phyloP scores from a whole-genome alignment of 53 echinoderm and acorn worm species.

The Glandiceps talaboti region DNA sequence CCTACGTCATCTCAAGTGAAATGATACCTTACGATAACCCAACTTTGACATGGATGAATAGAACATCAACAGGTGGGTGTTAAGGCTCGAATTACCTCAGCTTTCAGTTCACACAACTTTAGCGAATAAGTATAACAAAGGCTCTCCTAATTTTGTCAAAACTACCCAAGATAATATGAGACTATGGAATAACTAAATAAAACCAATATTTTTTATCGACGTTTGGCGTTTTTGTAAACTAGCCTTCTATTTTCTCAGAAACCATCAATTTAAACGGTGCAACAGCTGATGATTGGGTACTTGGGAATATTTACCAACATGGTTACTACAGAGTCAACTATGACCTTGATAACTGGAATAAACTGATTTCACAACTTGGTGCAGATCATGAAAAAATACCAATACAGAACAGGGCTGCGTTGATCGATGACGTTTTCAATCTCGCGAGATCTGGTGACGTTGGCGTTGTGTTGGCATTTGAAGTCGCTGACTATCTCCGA shows the following conservation, averaged over 20 bases:
- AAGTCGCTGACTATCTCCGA: neutral
- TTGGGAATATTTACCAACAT: neutral
- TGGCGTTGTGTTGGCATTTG: neutral
- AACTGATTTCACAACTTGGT: neutral
- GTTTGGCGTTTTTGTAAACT: too few species aligned
- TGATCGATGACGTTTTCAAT: neutral
- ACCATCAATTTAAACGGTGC: neutral
- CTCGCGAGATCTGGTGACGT: neutral
- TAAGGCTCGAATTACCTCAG: too few species aligned
- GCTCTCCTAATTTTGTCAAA: too few species aligned
- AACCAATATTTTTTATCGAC: too few species aligned
- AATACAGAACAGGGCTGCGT: neutral
- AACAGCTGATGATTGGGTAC: neutral
- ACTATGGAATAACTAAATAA: too few species aligned
- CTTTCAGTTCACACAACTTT: too few species aligned
- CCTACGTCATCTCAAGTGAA: neutral
- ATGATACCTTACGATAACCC: neutral
- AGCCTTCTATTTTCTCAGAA: too few species aligned
- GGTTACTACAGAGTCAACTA: neutral
- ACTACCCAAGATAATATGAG: too few species aligned
- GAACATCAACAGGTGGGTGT: too few species aligned
- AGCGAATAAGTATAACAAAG: too few species aligned
- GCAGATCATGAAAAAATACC: neutral
- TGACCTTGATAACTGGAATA: neutral
- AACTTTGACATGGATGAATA: neutral